Conservation (phyloP, 2,797 vertebrate species). For the Sebastiscus tertius region DNA sequence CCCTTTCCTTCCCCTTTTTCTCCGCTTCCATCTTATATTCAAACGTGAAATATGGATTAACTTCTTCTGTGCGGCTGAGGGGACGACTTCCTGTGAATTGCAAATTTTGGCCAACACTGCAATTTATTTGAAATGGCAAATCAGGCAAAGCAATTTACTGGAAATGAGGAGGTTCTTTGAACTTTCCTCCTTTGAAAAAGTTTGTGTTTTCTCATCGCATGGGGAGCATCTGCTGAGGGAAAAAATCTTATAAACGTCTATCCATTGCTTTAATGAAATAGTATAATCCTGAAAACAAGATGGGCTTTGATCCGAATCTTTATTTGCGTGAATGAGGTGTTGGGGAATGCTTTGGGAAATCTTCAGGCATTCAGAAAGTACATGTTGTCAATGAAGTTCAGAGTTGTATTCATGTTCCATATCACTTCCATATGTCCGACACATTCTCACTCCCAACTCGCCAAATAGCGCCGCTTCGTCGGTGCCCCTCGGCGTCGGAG, state of each 20-base stretch:
- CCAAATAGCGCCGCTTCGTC: too few species aligned
- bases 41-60: conserved; percentile 83
- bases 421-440: conserved; percentile 17
- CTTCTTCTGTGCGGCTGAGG: conserved; percentile 72
- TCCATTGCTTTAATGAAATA: conserved; percentile 45
- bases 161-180: conserved; percentile 75
- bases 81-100: conserved; percentile 78
- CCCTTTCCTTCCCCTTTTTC: conserved; percentile 43
- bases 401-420: not conserved
- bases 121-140: conserved; percentile 83
- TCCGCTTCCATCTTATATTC: conserved; percentile 75
- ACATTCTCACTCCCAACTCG: not conserved
- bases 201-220: conserved; percentile 58
- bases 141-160: conserved; percentile 77
- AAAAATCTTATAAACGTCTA: conserved; percentile 21
- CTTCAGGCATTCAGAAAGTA: not conserved
- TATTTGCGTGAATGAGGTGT: conserved; percentile 30
- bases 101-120: conserved; percentile 78
- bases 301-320: conserved; percentile 54
- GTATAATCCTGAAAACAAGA: conserved; percentile 39
- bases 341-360: conserved; percentile 25
- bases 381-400: conserved; percentile 5
- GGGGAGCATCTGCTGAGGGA: conserved; percentile 23
- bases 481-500: too few species aligned
- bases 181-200: conserved; percentile 67